Evolutionary conservation across 2,888 invertebrate species (phyloP), one percentile per base, ranked within the genome.

Genomic region (Trichogramma evanescens): DNA sequence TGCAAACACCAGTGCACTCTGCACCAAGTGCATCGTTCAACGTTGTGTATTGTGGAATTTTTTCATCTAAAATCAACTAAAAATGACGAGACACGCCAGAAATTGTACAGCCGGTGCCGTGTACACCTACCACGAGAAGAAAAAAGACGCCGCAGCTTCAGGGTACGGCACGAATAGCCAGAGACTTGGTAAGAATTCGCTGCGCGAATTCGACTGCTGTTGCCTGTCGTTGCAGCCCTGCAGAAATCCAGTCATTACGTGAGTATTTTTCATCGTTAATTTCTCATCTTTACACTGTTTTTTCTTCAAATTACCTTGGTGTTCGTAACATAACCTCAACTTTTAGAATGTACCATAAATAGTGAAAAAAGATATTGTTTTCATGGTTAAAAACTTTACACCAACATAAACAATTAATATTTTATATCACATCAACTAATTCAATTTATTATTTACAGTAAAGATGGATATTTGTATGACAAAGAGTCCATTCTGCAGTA

Each of bases 21-120:
- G 26, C 26, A 26, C 3, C 26, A 26, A 26, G 2, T 26, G 3
- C 26, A 26, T 26, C 26, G 2, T 26, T 26, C 26, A 26, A 26
- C 26, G 26, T 2, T 26, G 26, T 26, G 26, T 3, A 44, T 44
- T 50, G 38, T 48, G 6, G 40, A 38, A 10, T 41, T 41, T 38
- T 41, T 13, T 26, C 40, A 26, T 50, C 50, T 38, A 9, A 66
- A 67, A 93, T 93, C 43, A 41, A 10, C 41, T 8, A 63, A 68
- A 69, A 68, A 95, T 95, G 95, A 95, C 95, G 0, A 85, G 99
- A 57, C 99, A 99, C 75, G 98, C 96, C 7, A 88, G 94, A 78
- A 99, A 99, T 80, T 95, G 95, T 73, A 99, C 99, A 1, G 98
- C 99, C 1, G 95, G 96, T 59, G 93, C 97, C 6, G 97, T 98